phyloP scores from a whole-genome alignment of 2,888 invertebrate genomes.

The Limulus polyphemus region DNA sequence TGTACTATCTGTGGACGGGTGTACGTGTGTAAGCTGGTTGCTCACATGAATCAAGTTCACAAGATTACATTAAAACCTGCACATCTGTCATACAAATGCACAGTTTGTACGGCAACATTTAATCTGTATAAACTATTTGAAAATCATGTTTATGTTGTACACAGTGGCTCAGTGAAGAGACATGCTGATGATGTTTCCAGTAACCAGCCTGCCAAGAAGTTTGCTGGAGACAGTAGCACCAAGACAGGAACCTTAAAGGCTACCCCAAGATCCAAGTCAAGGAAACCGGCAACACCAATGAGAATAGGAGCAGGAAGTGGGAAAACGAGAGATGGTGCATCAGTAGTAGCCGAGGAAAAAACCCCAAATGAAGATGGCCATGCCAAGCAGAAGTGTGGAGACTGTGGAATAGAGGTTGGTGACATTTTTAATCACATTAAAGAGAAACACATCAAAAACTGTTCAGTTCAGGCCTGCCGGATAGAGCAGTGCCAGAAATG shows the following conservation, averaged over 20 bases:
- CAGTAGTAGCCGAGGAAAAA: slow-evolving; percentile 1
- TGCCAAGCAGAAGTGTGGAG: slow-evolving; percentile 11
- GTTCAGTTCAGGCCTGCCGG: slow-evolving; percentile 24
- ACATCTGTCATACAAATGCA: slow-evolving; percentile 86
- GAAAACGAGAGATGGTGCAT: not conserved
- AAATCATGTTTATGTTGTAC: slow-evolving; percentile 84
- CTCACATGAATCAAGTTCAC: slow-evolving; percentile 84
- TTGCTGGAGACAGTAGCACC: not conserved
- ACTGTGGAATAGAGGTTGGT: slow-evolving; percentile 19
- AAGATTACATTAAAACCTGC: slow-evolving; percentile 82
- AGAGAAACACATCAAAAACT: slow-evolving; percentile 23
- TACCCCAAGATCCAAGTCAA: not conserved
- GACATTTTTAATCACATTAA: slow-evolving; percentile 22
- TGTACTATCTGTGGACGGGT: slow-evolving; percentile 92
- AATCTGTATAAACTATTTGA: slow-evolving; percentile 92
- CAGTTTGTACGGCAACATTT: slow-evolving; percentile 85
- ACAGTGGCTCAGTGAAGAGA: slow-evolving; percentile 52
- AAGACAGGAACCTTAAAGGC: not conserved
- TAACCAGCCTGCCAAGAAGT: slow-evolving; percentile 3
- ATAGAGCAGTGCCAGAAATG: slow-evolving; percentile 28
- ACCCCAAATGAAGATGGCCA: not conserved
- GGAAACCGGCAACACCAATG: not conserved
- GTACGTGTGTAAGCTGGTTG: slow-evolving; percentile 83
- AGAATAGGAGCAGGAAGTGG: not conserved
- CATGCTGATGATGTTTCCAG: slow-evolving; percentile 12